Base-by-base conservation (phyloP, 2,113 vertebrate species). In the Geococcyx californianus region DNA sequence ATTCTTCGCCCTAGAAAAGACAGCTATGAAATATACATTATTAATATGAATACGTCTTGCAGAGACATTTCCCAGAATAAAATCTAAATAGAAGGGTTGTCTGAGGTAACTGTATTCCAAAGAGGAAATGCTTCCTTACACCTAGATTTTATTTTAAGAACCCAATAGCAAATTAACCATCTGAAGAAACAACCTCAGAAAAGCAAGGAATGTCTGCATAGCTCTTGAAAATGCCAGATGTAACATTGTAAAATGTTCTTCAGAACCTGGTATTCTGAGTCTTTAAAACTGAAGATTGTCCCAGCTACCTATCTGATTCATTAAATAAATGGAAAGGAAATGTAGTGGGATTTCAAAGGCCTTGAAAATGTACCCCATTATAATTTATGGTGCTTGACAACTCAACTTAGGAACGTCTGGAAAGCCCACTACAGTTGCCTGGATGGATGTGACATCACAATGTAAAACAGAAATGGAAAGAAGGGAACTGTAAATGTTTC, bases 1-100 rank as follows among this genome's bases (percentile, higher is more conserved):
- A 79, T 79, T 72, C 38, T 68, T 76, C 94, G 67, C 45, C 63
- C 85, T 80, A 86, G 55, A 93, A 89, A 93, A 92, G 36, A 69
- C 8, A 73, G 20, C 54, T 33, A 80, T 24, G n/a, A 80, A 92
- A 74, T 55, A 83, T 72, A 69, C 29, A 80, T 88, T 91, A 94
- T 90, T 93, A 83, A 95, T 69, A 80, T 26, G 18, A 76, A 73
- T 36, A 80, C 0, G 2, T 76, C 24, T 85, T 64, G 28, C 31
- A 68, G 54, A 79, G 62, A 82, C 11, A 44, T 62, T 83, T 90
- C 33, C 83, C 51, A 89, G 45, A 87, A 89, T 58, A 91, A 89
- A 87, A 66, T 77, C 17, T n/a, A 62, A 83, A 49, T 16, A 56
- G 58, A 93, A 69, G 21, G 16, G 34, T 58, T 89, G 17, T 58